Conservation (phyloP, 2,797 vertebrate species). For the Catostomus latipinnis region DNA sequence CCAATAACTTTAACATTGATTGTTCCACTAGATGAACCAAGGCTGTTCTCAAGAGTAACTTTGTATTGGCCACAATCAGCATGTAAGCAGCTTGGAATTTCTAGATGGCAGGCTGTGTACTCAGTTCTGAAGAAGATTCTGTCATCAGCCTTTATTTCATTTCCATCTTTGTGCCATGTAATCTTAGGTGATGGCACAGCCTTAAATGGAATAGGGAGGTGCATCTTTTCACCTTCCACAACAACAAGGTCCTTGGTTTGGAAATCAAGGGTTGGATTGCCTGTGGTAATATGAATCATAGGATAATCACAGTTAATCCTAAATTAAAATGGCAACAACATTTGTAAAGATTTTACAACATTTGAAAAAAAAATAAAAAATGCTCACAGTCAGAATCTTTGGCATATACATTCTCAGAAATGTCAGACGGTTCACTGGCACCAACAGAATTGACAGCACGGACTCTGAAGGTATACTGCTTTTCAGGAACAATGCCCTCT, state of each 20-base stretch:
- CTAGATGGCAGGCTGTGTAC: slow-evolving; percentile 87
- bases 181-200: slow-evolving; percentile 90
- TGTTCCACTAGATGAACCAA: slow-evolving; percentile 90
- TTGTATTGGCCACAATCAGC: slow-evolving; percentile 93
- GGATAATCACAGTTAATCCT: neutral
- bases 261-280: slow-evolving; percentile 90
- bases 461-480: slow-evolving; percentile 93
- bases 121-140: slow-evolving; percentile 87
- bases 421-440: slow-evolving; percentile 94
- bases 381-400: slow-evolving; percentile 94
- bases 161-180: slow-evolving; percentile 96
- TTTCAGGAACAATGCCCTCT: slow-evolving; percentile 92
- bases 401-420: slow-evolving; percentile 94
- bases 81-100: slow-evolving; percentile 86
- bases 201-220: slow-evolving; percentile 90
- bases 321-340: slow-evolving; percentile 10
- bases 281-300: slow-evolving; percentile 69
- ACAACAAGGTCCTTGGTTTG: slow-evolving; percentile 91
- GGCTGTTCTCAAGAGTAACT: slow-evolving; percentile 92
- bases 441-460: slow-evolving; percentile 93
- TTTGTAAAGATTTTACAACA: neutral
- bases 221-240: slow-evolving; percentile 93
- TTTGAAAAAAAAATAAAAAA: neutral
- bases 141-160: slow-evolving; percentile 90
- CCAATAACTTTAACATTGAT: slow-evolving; percentile 98